These are phyloP conservation scores for Tenthredo mesomela DNA, from an alignment of 2,888 invertebrate species.

Conservation along the genomic window DNA sequence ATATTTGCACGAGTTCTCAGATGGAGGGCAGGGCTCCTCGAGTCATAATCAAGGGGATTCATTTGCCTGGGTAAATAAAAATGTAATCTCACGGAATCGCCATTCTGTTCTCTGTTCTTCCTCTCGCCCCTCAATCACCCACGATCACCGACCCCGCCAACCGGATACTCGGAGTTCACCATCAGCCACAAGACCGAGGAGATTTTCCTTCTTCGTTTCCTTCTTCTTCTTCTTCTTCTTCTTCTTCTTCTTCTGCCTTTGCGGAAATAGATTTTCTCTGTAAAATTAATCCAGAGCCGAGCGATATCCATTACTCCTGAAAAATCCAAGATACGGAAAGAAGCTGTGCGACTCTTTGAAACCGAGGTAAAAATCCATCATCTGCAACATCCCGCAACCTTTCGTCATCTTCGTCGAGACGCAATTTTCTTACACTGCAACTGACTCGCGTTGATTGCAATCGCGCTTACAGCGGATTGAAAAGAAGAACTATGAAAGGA, in stretches of 20 bases:
- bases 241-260: conserved; percentile 7
- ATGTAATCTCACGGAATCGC: conserved; percentile 62
- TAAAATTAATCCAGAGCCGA: conserved; percentile 43
- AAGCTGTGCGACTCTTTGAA: conserved; percentile 36
- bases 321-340: conserved; percentile 15
- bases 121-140: conserved; percentile 21
- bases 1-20: conserved; percentile 72
- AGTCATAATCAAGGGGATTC: conserved; percentile 71
- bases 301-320: conserved; percentile 29
- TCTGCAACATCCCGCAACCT: background rate
- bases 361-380: conserved; percentile 35
- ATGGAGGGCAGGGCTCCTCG: conserved; percentile 61
- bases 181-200: conserved; percentile 11
- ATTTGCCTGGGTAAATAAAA: conserved; percentile 71
- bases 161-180: conserved; percentile 14
- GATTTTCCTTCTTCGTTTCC: background rate
- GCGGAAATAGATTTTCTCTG: conserved; percentile 49
- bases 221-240: conserved; percentile 12
- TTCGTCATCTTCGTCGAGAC: background rate
- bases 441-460: conserved; percentile 36
- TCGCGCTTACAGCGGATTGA: background rate
- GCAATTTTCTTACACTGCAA: conserved; percentile 41
- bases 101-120: conserved; percentile 28
- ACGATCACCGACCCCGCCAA: conserved; percentile 31
- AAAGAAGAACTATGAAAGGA: background rate